Conservation (phyloP, 2,888 invertebrate species). For the Aspidiotus rigidus region DNA sequence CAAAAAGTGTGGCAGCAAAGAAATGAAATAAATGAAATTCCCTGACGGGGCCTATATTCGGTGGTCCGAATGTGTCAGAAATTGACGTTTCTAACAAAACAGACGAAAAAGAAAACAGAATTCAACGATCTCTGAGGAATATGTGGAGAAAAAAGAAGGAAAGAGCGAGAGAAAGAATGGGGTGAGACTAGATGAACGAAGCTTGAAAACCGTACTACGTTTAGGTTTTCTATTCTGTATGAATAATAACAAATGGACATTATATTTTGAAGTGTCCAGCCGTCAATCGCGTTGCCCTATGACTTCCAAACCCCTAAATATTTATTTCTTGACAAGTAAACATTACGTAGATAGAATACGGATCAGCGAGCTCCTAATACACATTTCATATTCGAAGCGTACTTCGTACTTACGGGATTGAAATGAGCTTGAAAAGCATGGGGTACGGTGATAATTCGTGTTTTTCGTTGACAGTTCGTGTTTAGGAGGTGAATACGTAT, state of each 20-base stretch:
- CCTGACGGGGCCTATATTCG: constrained; percentile 25
- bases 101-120: constrained; percentile 20
- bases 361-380: background rate
- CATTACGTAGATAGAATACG: constrained; percentile 24
- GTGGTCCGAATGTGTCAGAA: constrained; percentile 26
- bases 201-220: background rate
- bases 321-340: constrained; percentile 30
- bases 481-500: too few species aligned
- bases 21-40: constrained; percentile 27
- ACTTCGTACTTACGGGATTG: too few species aligned
- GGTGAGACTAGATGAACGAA: background rate
- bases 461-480: too few species aligned
- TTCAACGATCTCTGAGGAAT: constrained; percentile 26
- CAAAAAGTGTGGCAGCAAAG: too few species aligned
- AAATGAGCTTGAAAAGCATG: too few species aligned
- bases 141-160: background rate
- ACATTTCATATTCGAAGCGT: too few species aligned
- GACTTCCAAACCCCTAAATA: constrained; percentile 23
- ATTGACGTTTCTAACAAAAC: constrained; percentile 5
- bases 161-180: background rate
- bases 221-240: background rate
- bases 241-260: constrained; percentile 21
- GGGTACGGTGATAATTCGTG: too few species aligned
- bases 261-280: constrained; percentile 31
- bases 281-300: constrained; percentile 30